Conservation (phyloP, 2,888 invertebrate species). For the Synergus laeviventris region DNA sequence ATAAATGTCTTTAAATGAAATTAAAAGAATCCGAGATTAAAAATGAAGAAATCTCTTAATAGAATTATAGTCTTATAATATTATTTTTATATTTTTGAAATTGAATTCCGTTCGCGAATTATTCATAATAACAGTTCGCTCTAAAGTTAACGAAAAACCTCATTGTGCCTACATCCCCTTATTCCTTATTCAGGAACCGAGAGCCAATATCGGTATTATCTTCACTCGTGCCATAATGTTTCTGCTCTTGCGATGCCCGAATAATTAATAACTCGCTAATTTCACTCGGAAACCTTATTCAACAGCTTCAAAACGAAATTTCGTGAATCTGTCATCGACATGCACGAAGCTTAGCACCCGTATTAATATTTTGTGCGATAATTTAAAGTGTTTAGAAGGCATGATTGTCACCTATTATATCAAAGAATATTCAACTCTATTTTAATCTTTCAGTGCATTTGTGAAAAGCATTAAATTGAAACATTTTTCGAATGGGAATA, state of each 20-base stretch:
- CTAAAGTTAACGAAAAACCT: background rate
- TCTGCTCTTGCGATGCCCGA: background rate
- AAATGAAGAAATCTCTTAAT: background rate
- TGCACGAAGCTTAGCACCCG: background rate
- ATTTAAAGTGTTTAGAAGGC: too few species aligned
- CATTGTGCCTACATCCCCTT: background rate
- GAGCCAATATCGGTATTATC: constrained; percentile 1
- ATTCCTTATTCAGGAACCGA: background rate
- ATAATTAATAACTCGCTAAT: constrained; percentile 16
- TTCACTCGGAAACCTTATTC: background rate
- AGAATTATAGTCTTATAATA: background rate
- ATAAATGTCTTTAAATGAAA: too few species aligned
- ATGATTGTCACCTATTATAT: background rate
- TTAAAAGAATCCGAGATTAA: too few species aligned
- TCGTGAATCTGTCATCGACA: constrained; percentile 14
- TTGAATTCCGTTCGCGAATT: background rate
- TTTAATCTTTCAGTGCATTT: background rate
- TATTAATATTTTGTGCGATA: background rate
- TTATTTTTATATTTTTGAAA: background rate
- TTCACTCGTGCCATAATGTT: background rate
- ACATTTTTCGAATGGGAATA: constrained; percentile 3
- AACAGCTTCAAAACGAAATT: constrained; percentile 12
- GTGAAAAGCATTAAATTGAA: background rate
- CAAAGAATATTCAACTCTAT: background rate
- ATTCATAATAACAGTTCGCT: background rate